Conservation (phyloP, 2,113 vertebrate genomes). For the Grantiella picta region DNA sequence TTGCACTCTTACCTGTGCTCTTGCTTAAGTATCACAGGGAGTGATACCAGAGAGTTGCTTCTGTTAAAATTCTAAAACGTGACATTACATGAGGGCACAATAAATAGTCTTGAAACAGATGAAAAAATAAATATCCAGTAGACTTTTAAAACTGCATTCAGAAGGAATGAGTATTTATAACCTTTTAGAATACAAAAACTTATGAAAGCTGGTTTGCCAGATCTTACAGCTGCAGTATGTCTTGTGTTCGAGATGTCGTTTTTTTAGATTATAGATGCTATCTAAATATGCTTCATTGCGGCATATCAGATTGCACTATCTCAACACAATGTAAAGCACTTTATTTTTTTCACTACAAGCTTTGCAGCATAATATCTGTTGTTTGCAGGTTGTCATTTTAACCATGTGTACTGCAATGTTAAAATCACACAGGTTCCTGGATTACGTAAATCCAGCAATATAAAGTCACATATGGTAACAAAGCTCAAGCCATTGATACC, state of each 20-base stretch:
- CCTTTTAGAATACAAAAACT: not conserved
- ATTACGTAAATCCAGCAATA: constrained; percentile 67
- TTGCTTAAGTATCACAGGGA: not conserved
- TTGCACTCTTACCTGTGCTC: not conserved
- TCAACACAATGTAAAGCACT: not conserved
- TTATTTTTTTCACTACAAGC: not conserved
- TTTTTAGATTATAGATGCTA: not conserved
- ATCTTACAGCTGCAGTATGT: not conserved
- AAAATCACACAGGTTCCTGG: constrained; percentile 78
- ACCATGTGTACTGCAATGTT: not conserved
- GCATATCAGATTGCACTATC: not conserved
- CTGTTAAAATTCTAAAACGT: not conserved
- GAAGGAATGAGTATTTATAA: not conserved
- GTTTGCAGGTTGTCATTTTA: not conserved
- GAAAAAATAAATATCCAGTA: not conserved
- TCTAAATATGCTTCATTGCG: not conserved
- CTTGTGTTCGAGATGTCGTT: not conserved
- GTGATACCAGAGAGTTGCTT: not conserved
- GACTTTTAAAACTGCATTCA: not conserved
- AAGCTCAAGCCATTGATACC: constrained; percentile 71
- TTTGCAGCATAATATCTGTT: not conserved
- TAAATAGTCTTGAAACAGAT: not conserved
- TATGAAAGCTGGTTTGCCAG: not conserved
- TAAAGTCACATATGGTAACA: constrained; percentile 27
- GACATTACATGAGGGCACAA: not conserved